Base-by-base conservation (phyloP, 1,140 invertebrate genomes). In the Eupristina koningsbergeri region DNA sequence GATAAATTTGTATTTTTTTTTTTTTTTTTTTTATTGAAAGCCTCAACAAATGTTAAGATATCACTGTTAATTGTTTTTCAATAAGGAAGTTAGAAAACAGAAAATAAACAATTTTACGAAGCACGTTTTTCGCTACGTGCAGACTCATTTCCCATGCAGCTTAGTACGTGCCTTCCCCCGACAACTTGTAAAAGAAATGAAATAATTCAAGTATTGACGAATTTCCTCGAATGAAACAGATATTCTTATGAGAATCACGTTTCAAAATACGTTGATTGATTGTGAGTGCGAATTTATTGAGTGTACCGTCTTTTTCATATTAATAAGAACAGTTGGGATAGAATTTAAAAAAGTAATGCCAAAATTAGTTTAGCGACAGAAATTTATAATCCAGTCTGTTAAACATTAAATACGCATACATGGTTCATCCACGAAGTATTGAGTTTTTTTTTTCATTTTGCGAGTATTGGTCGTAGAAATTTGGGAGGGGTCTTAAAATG, bases 211-310 rank as follows among this genome's bases (percentile, higher is more conserved):
- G 61, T 76, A 83, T 69, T 78, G 84, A 85, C 80, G 58, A 85
- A 79, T 78, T 78, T 73, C 74, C 26, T 8, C 74, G 74, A 73
- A 77, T 19, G 39, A 26, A 79, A 73, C 19, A 17, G 50, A 74
- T 39, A 80, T 86, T 86, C 74, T 81, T 81, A 86, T 85, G 86
- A 82, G 78, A 31, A 85, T 86, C 86, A 85, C 86, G 86, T 86
- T 81, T 79, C 79, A 61, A 53, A 47, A 64, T 50, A 76, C n/a
- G 47, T 81, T 31, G n/a, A 83, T 83, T 76, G 73, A n/a, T 34
- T 26, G 73, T n/a, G 74, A 71, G 81, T 71, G 81, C 81, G 75
- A 83, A 83, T 83, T 83, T 83, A 83, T 78, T 45, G 81, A 29
- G 58, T 41, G 31, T 41, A 29, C 39, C 39, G 64, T 45, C 74